Evolutionary conservation across 2,888 invertebrate genomes (phyloP), one percentile per base, ranked within the genome.

Genomic region (Trichopoda pennipes): DNA sequence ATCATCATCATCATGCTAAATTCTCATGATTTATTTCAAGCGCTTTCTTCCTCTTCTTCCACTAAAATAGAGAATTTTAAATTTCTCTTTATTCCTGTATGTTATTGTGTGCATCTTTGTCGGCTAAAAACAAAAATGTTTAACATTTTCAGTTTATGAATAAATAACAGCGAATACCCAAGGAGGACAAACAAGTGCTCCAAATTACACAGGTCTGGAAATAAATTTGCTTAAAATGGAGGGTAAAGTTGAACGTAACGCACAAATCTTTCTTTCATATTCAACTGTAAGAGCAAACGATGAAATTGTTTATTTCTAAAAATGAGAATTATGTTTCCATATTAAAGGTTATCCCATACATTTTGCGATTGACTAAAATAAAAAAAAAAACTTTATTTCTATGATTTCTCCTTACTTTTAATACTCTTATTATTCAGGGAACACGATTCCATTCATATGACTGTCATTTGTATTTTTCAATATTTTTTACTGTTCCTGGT

Each of bases 1-100:
- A n/a, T n/a, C n/a, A n/a, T n/a, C 87, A 87, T 90, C 88, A 89
- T 90, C 90, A 90, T 90, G 89, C 90, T 90, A 89, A 90, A 90
- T 90, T 90, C 86, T 87, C 86, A 85, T 89, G 90, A 90, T 90
- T 90, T 90, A 90, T 90, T 85, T 87, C 68, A 81, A 84, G 83
- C 28, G 83, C 66, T 35, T 51, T 7, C 66, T 78, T 66, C 72
- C 28, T 82, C 66, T 35, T 51, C 8, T 73, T 78, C 72, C 72
- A 60, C 64, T 49, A 23, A 82, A 77, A 64, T n/a, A 19, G 55
- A 63, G 49, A 70, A 14, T 42, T 19, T 2, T 56, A 66, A 19
- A 17, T 28, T 70, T 53, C 42, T 53, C 42, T 35, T 55, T 63
- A 44, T 47, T 63, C 47, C 61, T 66, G 55, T 44, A 23, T 17